Evolutionary conservation across 2,888 invertebrate genomes (phyloP), one percentile per base, ranked within the genome.

Genomic region (Zaprionus lineosus): DNA sequence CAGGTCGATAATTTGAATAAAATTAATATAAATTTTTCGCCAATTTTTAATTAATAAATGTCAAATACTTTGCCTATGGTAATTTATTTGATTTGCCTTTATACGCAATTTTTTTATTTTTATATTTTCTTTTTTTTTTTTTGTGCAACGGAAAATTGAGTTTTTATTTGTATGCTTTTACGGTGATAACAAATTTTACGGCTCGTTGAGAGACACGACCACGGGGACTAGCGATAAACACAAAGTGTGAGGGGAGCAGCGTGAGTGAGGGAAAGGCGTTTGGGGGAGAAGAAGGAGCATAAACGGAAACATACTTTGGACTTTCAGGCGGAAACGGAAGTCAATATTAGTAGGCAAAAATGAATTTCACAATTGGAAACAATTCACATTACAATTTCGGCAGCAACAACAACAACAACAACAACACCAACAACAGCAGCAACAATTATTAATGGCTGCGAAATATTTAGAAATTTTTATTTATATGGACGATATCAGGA

Each of bases 21-120:
- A 88, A 87, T 88, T 86, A 86, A 88, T 86, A 87, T 86, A 87
- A 82, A 87, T 86, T 87, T 74, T 69, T 48, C 67, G 46, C 43
- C 43, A 67, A 69, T 72, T 88, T 87, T 87, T 87, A 88, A 87
- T 87, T 87, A 88, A 87, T 86, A 88, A 86, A 83, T 79, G 87
- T 88, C 88, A 88, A 86, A 75, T 76, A 71, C 56, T 72, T 60
- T 65, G 72, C 69, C 59, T 67, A 66, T 77, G 75, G 61, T 66
- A 70, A 83, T 84, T 86, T 87, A 83, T 86, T 87, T 83, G 66
- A 84, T 85, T 81, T 84, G 77, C 24, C 4, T 4, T 2, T 4
- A 24, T 24, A 24, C 24, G n/a, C 24, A 6, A 6, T 6, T 24
- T 2, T 76, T 86, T 85, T 85, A 85, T 79, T 79, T 81, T 70